Conservation (phyloP, 2,888 invertebrate species). For the Mactromeris polynyma region DNA sequence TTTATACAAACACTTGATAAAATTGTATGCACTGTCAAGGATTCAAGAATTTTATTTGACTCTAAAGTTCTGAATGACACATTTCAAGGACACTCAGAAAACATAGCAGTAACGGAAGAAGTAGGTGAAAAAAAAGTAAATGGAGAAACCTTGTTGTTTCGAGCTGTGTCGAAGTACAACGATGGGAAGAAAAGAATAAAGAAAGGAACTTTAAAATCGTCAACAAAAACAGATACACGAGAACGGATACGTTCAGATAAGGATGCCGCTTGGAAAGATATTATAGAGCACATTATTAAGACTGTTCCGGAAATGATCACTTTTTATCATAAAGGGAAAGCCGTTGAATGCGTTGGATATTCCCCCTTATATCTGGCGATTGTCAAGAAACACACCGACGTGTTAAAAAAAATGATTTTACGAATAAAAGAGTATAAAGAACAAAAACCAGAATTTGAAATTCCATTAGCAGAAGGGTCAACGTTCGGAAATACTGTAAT, state of each 20-base stretch:
- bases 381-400: constrained; percentile 1
- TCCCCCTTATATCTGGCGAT: constrained; percentile 29
- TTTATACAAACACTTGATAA: too few species aligned
- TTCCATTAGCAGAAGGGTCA: background rate
- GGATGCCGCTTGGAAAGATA: background rate
- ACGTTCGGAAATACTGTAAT: constrained; percentile 5
- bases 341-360: background rate
- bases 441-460: background rate
- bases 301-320: background rate
- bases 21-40: too few species aligned
- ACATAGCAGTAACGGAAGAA: background rate
- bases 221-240: background rate
- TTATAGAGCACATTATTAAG: background rate
- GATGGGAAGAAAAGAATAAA: background rate
- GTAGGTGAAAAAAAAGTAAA: background rate
- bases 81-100: too few species aligned
- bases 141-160: constrained; percentile 11
- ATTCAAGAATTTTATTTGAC: too few species aligned
- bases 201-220: background rate
- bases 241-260: background rate
- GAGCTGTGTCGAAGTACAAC: background rate
- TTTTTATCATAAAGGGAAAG: background rate
- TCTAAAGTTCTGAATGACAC: too few species aligned
- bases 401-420: background rate
- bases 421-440: background rate